phyloP scores from a whole-genome alignment of 1,140 invertebrate species.

The Nymphalis io region DNA sequence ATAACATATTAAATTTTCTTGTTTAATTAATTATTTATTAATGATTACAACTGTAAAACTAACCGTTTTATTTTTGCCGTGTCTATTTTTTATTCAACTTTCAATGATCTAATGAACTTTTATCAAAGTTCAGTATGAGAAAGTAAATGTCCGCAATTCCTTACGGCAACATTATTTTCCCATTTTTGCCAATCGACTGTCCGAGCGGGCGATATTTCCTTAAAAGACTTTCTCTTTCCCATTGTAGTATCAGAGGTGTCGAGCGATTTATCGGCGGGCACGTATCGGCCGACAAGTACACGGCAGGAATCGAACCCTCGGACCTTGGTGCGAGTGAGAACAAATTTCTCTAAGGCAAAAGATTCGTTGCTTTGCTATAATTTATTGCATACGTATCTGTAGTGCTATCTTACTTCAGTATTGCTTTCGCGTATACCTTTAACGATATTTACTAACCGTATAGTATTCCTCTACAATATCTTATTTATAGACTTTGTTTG shows the following conservation, averaged over 20 bases:
- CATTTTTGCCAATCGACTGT: conserved; percentile 49
- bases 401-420: conserved; percentile 23
- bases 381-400: conserved; percentile 26
- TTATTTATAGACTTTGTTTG: not conserved
- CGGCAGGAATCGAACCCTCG: conserved; percentile 64
- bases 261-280: conserved; percentile 65
- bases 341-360: conserved; percentile 38
- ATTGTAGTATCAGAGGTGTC: conserved; percentile 68
- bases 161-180: conserved; percentile 26
- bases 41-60: not conserved
- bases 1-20: no score
- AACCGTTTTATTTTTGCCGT: not conserved
- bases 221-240: conserved; percentile 66
- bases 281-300: conserved; percentile 58
- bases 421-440: conserved; percentile 5
- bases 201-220: conserved; percentile 58
- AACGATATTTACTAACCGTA: not conserved
- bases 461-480: not conserved
- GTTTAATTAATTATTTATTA: no score
- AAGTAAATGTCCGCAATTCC: conserved; percentile 1
- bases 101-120: conserved; percentile 4
- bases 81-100: not conserved
- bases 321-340: conserved; percentile 30
- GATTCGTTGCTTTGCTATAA: conserved; percentile 22
- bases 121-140: conserved; percentile 5